Evolutionary conservation across 2,113 vertebrate genomes (phyloP).

Genomic region (Tamias sibiricus): DNA sequence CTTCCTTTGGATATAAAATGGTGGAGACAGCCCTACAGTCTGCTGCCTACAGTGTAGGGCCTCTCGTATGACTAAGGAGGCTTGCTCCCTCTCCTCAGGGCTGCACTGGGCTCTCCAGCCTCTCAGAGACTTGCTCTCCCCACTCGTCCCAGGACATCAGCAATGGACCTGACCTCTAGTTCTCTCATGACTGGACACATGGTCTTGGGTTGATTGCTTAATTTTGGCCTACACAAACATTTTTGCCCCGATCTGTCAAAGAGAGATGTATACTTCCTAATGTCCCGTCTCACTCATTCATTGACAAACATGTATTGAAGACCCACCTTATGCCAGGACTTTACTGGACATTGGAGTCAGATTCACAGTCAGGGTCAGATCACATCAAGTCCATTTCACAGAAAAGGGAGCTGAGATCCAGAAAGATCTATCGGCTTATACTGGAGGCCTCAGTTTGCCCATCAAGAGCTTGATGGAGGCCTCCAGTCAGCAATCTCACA

Average conservation of each 20-base stretch:
- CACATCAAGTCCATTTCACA: slow-evolving; percentile 15
- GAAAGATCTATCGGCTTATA: background rate
- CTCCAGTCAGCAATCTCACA: background rate
- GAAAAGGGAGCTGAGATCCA: slow-evolving; percentile 27
- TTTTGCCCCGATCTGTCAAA: background rate
- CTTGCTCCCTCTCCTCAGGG: background rate
- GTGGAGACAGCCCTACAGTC: background rate
- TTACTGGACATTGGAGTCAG: background rate
- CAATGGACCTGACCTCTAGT: background rate
- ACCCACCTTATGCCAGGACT: background rate
- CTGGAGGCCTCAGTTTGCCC: background rate
- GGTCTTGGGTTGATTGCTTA: background rate
- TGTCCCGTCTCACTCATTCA: background rate
- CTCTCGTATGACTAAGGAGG: background rate
- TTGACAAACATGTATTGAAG: background rate
- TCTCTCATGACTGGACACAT: background rate
- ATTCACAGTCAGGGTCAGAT: background rate
- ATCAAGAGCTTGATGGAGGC: background rate
- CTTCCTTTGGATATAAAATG: background rate
- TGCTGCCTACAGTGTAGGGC: no score
- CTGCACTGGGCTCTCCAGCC: background rate
- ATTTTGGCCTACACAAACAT: background rate
- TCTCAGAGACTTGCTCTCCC: background rate
- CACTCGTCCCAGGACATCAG: background rate
- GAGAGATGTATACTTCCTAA: fast-evolving